A percentile compares a stretch with the other conserved stretches of the same genome.
These are phyloP conservation scores for Flexamia atlantica DNA, from an alignment of 2,888 invertebrate genomes.

Conservation along the genomic window DNA sequence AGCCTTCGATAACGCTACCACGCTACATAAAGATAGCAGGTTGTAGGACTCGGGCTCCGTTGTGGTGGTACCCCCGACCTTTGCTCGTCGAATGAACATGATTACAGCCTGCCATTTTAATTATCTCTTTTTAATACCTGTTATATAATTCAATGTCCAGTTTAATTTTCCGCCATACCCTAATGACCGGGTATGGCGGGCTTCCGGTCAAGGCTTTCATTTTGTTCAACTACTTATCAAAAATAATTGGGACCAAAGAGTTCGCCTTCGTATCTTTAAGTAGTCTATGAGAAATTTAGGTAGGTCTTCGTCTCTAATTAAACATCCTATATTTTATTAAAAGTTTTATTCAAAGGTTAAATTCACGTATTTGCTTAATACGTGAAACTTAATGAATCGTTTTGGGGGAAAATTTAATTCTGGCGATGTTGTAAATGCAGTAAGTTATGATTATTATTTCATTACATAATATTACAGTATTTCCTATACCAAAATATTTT, in stretches of 20 bases:
- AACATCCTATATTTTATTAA: too few relatives aligned
- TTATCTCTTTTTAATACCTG: constrained; percentile 23
- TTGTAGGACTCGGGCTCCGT: background rate
- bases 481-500: too few relatives aligned
- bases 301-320: too few relatives aligned
- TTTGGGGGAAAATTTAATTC: too few relatives aligned
- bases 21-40: background rate
- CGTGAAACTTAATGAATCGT: too few relatives aligned
- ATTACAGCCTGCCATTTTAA: constrained; percentile 12
- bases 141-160: constrained; percentile 32
- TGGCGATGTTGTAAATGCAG: too few relatives aligned
- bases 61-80: background rate
- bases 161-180: constrained; percentile 24
- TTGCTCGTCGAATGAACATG: background rate
- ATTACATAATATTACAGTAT: too few relatives aligned
- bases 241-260: background rate
- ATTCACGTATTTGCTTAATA: too few relatives aligned
- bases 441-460: too few relatives aligned
- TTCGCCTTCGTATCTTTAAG: background rate
- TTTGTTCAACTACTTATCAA: constrained; percentile 19
- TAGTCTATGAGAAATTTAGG: too few relatives aligned
- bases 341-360: too few relatives aligned
- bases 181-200: background rate
- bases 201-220: constrained; percentile 36
- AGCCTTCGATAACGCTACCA: background rate